A percentile compares a stretch with the other conserved stretches of the same genome.
Conservation (phyloP, 1,140 invertebrate species). For the Bombyx mandarina region DNA sequence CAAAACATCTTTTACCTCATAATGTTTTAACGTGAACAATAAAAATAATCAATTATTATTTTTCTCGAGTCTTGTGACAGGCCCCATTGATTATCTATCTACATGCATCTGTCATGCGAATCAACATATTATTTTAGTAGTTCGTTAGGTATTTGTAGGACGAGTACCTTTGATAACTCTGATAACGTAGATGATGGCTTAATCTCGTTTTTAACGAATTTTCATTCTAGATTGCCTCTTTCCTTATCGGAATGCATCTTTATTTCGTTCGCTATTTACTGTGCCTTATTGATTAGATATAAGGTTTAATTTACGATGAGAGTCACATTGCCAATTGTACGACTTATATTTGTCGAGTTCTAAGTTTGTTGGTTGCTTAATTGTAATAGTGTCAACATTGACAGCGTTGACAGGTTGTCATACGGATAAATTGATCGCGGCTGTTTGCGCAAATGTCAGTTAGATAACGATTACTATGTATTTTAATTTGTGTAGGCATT, state of each 20-base stretch:
- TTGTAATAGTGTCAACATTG: constrained; percentile 64
- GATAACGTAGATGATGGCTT: constrained; percentile 67
- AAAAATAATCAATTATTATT: constrained; percentile 13
- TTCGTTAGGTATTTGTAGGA: constrained; percentile 45
- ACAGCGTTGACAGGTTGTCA: constrained; percentile 64
- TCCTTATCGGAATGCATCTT: constrained; percentile 18
- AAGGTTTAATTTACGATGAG: constrained; percentile 31
- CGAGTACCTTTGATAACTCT: constrained; percentile 47
- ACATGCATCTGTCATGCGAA: constrained; percentile 34
- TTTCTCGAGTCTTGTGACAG: constrained; percentile 29
- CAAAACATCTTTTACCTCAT: no score
- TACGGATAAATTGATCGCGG: constrained; percentile 61
- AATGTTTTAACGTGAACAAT: neutral
- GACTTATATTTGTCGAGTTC: constrained; percentile 40
- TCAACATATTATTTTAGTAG: constrained; percentile 45
- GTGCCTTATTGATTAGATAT: constrained; percentile 24
- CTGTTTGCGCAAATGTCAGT: constrained; percentile 63
- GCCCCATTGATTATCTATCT: constrained; percentile 32
- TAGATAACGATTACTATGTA: constrained; percentile 59
- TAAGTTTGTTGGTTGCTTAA: constrained; percentile 60
- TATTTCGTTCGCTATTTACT: constrained; percentile 10
- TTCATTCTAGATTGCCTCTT: constrained; percentile 43
- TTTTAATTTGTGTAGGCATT: constrained; percentile 54
- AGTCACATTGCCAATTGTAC: constrained; percentile 3
- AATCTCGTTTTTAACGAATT: constrained; percentile 66